A percentile compares a stretch with the other conserved stretches of the same genome.
Conservation (phyloP, 2,888 invertebrate species). For the Habroteleia sp. region DNA sequence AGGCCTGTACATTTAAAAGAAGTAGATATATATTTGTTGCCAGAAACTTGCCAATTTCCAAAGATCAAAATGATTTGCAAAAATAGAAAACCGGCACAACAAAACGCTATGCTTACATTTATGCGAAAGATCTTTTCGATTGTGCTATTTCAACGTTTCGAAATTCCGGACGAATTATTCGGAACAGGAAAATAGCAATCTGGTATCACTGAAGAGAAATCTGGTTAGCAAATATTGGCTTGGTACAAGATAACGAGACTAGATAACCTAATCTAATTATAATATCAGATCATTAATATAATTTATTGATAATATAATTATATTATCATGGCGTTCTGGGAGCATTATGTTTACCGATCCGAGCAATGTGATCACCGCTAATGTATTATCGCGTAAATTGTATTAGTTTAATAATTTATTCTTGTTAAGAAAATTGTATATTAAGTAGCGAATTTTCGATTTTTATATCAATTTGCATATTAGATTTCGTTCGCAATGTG, state of each 20-base stretch:
- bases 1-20: slow-evolving; percentile 29
- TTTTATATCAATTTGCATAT: too few relatives aligned
- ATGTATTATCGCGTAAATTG: slow-evolving; percentile 22
- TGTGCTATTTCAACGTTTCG: too few relatives aligned
- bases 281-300: slow-evolving; percentile 49
- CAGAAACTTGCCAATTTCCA: slow-evolving; percentile 29
- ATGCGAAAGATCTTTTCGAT: too few relatives aligned
- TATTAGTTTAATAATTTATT: slow-evolving; percentile 44
- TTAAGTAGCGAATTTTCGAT: background rate
- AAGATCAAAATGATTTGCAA: slow-evolving; percentile 32
- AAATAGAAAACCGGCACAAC: background rate
- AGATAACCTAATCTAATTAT: slow-evolving; percentile 49
- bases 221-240: slow-evolving; percentile 38
- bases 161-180: background rate
- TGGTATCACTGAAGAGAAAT: slow-evolving; percentile 10
- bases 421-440: slow-evolving; percentile 13
- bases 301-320: slow-evolving; percentile 53
- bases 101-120: background rate
- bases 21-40: slow-evolving; percentile 32
- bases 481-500: too few relatives aligned
- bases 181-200: slow-evolving; percentile 1
- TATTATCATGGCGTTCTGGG: slow-evolving; percentile 41
- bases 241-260: slow-evolving; percentile 31
- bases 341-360: slow-evolving; percentile 44
- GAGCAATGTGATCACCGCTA: slow-evolving; percentile 15